Conservation (phyloP, 2,113 vertebrate species). For the Scortum barcoo region DNA sequence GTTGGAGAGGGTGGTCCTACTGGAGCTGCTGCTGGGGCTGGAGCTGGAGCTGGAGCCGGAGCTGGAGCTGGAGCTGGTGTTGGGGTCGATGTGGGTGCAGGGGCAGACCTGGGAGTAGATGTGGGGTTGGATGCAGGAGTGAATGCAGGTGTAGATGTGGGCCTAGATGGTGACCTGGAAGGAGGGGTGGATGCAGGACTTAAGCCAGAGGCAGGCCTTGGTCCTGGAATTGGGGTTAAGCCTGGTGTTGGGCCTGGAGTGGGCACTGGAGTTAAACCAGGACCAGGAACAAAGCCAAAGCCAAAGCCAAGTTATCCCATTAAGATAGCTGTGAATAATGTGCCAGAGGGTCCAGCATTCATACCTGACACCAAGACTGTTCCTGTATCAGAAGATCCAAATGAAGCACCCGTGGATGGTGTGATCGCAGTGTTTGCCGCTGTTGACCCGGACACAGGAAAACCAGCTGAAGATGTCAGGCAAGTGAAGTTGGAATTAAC, state of each 20-base stretch:
- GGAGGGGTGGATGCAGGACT: slow-evolving; percentile 8
- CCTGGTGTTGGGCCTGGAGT: slow-evolving; percentile 23
- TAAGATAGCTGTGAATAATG: slow-evolving; percentile 86
- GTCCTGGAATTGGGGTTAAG: slow-evolving; percentile 22
- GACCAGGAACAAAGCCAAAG: slow-evolving; percentile 44
- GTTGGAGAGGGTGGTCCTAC: slow-evolving; percentile 42
- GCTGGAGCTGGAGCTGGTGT: background rate
- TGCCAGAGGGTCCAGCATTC: slow-evolving; percentile 87
- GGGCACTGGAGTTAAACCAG: slow-evolving; percentile 42
- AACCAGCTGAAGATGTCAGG: slow-evolving; percentile 88
- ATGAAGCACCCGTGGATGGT: slow-evolving; percentile 60
- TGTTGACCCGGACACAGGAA: slow-evolving; percentile 88
- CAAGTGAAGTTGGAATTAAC: slow-evolving; percentile 59
- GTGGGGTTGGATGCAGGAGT: background rate
- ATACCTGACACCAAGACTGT: slow-evolving; percentile 78
- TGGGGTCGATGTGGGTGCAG: background rate
- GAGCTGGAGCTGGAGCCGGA: background rate
- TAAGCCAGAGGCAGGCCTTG: slow-evolving; percentile 15
- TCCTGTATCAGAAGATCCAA: slow-evolving; percentile 78
- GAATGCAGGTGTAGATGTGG: background rate
- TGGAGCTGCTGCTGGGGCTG: slow-evolving; percentile 1
- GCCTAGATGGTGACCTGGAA: slow-evolving; percentile 14
- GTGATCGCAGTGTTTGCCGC: slow-evolving; percentile 85
- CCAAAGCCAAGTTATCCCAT: slow-evolving; percentile 77
- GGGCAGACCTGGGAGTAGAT: fast-evolving